Base-by-base conservation (phyloP, 2,797 vertebrate species). In the Anguilla megastoma region DNA sequence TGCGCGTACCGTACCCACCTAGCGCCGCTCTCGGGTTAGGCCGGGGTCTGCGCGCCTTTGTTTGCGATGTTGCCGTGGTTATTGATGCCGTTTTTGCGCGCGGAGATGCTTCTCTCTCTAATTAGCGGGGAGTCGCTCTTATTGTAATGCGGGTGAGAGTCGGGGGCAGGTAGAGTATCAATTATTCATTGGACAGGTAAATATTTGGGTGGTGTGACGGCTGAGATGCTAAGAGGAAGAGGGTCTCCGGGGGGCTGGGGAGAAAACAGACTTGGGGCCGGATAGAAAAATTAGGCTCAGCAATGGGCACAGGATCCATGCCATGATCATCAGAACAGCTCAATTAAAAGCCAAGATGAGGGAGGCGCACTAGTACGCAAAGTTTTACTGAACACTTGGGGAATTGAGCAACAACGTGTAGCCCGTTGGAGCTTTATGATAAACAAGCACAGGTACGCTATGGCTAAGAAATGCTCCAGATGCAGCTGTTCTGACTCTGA, bases 161-260 rank as follows among this genome's bases (percentile, higher is more conserved):
- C 41, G 90, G 88, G 90, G 89, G 94, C 94, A 96, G 94, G 95
- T 95, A 93, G 87, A 88, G 89, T 94, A 94, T 95, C 94, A 94
- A 96, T 96, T 95, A 96, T 96, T 96, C 94, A 95, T 95, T 93
- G 93, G 90, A 88, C 93, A 91, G 93, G 95, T 94, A 93, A 93
- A 92, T 91, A 93, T 95, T 93, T 92, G 93, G 94, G 93, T 94
- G 91, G 92, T 92, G 93, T 94, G 93, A 85, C 92, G 91, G 92
- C 89, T 91, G 92, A 92, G 89, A 93, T 92, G 94, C 93, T 95
- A 95, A 96, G 95, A 95, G 94, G 94, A 91, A 93, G 92, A 93
- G 91, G 91, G 91, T 93, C 91, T 94, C 94, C 87, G 36, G 93
- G 94, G 95, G 91, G 89, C 88, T 89, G 91, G 89, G 88, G 91